Evolutionary conservation across 2,797 vertebrate species (phyloP).

Genomic region (Epinephelus awoara): DNA sequence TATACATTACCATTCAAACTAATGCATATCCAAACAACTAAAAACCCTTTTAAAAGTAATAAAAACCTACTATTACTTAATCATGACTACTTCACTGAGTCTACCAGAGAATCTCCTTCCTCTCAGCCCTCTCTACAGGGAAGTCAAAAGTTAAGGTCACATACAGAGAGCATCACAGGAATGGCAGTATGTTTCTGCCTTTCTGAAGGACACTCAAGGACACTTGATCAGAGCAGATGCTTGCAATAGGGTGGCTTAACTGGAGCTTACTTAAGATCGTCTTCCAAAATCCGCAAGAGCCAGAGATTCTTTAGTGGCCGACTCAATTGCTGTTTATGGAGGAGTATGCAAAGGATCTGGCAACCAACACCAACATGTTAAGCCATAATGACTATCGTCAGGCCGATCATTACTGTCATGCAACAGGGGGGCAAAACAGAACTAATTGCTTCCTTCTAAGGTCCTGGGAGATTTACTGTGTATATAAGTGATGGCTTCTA

Average conservation of each 20-base stretch:
- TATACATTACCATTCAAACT: not conserved
- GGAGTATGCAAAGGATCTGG: conserved; percentile 42
- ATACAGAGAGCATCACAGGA: not conserved
- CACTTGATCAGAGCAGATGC: conserved; percentile 10
- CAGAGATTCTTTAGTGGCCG: not conserved
- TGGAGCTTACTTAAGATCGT: conserved; percentile 39
- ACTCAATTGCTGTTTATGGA: conserved; percentile 14
- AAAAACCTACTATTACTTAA: not conserved
- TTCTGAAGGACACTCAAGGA: conserved; percentile 36
- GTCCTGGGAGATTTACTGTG: conserved; percentile 49
- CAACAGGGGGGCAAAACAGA: conserved; percentile 59
- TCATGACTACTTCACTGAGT: not conserved
- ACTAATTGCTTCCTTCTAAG: conserved; percentile 67
- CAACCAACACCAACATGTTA: conserved; percentile 47
- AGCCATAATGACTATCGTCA: conserved; percentile 70
- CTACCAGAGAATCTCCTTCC: not conserved
- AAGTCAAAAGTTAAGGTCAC: conserved; percentile 9
- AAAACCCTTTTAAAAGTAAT: not conserved
- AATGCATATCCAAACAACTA: not conserved
- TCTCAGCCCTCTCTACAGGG: not conserved
- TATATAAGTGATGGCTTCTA: conserved; percentile 51
- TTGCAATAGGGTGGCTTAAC: conserved; percentile 15
- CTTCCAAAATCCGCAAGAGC: conserved; percentile 39
- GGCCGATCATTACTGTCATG: conserved; percentile 65
- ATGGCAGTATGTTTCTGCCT: not conserved